phyloP scores from a whole-genome alignment of 1,140 invertebrate genomes.

The Mamestra configurata region DNA sequence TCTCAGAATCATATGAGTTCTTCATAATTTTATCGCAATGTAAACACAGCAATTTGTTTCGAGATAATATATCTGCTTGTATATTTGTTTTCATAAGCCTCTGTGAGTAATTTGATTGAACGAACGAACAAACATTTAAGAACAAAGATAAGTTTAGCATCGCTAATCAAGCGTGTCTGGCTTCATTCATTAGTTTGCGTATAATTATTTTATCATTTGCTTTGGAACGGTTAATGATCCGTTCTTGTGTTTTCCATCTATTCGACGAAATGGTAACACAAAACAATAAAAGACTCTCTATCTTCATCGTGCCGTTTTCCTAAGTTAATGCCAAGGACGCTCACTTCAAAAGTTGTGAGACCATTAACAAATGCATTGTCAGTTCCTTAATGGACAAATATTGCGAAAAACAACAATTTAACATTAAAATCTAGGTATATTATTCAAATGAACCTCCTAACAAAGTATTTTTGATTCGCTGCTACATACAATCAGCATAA shows the following conservation, averaged over 20 bases:
- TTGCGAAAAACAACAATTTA: slow-evolving; percentile 24
- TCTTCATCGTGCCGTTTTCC: neutral
- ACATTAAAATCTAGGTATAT: neutral
- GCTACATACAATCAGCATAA: slow-evolving; percentile 2
- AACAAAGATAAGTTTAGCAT: slow-evolving; percentile 36
- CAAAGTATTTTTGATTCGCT: slow-evolving; percentile 1
- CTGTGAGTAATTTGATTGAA: slow-evolving; percentile 7
- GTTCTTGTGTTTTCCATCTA: neutral
- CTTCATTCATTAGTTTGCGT: slow-evolving; percentile 30
- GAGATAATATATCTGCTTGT: neutral
- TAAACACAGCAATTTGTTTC: neutral
- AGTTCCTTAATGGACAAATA: neutral
- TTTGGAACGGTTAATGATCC: slow-evolving; percentile 2
- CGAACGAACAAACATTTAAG: slow-evolving; percentile 3
- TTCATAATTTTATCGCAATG: neutral
- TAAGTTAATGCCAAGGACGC: neutral
- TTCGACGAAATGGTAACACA: neutral
- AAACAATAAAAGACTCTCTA: neutral
- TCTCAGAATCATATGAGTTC: neutral
- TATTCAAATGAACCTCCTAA: slow-evolving; percentile 6
- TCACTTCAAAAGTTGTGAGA: neutral
- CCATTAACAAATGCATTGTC: neutral
- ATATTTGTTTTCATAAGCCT: neutral
- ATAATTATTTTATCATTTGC: slow-evolving; percentile 17
- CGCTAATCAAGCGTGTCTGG: slow-evolving; percentile 22